These are phyloP conservation scores for Dryobates pubescens DNA, from an alignment of 2,797 vertebrate species.

Conservation along the genomic window DNA sequence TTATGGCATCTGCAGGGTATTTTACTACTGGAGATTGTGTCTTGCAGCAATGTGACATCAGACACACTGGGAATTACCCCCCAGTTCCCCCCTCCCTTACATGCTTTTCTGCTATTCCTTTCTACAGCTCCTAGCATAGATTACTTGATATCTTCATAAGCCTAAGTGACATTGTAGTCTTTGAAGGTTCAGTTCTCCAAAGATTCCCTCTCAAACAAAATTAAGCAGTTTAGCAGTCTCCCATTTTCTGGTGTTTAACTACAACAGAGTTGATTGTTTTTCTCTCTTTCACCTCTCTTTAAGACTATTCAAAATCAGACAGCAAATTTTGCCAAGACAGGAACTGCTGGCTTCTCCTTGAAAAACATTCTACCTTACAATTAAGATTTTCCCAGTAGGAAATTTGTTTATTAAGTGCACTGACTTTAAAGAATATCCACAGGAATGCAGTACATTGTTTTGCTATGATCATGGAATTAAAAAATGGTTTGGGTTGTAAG, in stretches of 20 bases:
- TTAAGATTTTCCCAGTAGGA: neutral
- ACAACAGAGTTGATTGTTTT: neutral
- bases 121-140: neutral
- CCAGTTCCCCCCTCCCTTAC: accelerated
- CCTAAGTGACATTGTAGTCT: neutral
- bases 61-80: neutral
- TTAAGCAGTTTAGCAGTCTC: neutral
- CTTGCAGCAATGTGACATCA: neutral
- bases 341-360: neutral
- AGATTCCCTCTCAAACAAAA: neutral
- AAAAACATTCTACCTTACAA: neutral
- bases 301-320: neutral
- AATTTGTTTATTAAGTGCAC: neutral
- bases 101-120: neutral
- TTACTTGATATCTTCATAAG: neutral
- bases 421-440: neutral
- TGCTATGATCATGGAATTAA: neutral
- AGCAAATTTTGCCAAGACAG: neutral
- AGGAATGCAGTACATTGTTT: too few relatives aligned
- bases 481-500: too few relatives aligned
- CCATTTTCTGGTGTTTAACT: neutral
- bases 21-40: neutral
- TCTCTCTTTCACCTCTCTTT: neutral
- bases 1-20: neutral
- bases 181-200: neutral